Base-by-base conservation (phyloP, 2,797 vertebrate species). In the Buphagus erythrorhynchus region DNA sequence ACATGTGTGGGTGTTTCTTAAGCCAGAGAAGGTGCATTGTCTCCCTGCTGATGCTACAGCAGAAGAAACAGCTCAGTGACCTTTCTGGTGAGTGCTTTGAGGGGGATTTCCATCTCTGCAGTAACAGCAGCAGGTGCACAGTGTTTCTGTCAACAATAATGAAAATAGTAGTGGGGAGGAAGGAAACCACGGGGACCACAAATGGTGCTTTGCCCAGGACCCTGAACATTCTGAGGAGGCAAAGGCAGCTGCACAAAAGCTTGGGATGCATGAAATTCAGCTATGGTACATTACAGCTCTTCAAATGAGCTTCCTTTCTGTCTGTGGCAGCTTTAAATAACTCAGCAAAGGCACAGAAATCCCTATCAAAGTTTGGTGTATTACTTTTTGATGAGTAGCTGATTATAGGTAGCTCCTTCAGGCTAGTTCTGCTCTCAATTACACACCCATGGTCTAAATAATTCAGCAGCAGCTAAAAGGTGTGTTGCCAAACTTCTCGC, bases 111-210 rank as follows among this genome's bases (percentile, higher is more conserved):
- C 88, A 78, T 42, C 86, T 31, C 54, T 51, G 51, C 4, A 11
- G 68, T 49, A 76, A 36, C 29, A 59, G 55, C 71, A 88, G 90
- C 97, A 97, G 97, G 97, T 97, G 96, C 83, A 58, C 85, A 36
- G 26, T 66, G 86, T 61, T 93, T 85, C 61, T 90, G 85, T 86
- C 79, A 93, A 88, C 93, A 68, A 35, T 78, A 67, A 90, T 78
- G 75, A 97, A 97, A 97, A 97, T 65, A 93, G 88, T 15, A 61
- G 26, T 61, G 65, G 42, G 62, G 80, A 97, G 97, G 94, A 97
- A 98, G 97, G 97, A 98, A 98, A 96, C 88, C 49, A 63, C 7
- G 7, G 59, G 71, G 85, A 68, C 77, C 69, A 35, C 62, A 89
- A 89, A 40, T 10, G 2, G 78, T 10, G 9, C 83, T 90, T 88